phyloP scores from a whole-genome alignment of 2,888 invertebrate species.

The Nineta flava region DNA sequence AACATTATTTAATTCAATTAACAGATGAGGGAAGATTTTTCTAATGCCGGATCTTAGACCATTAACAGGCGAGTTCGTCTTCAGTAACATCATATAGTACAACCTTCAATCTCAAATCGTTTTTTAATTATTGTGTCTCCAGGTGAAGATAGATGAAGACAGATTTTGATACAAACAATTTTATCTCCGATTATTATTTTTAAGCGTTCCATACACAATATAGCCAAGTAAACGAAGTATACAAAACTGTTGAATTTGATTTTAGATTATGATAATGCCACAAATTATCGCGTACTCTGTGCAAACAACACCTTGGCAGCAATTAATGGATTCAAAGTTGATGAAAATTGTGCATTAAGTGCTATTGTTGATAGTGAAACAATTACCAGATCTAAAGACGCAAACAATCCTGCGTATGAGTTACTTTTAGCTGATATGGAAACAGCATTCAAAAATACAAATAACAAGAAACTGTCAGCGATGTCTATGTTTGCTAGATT shows the following conservation, averaged over 20 bases:
- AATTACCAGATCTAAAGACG: conserved; percentile 27
- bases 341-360: conserved; percentile 37
- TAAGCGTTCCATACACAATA: background rate
- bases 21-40: too few relatives aligned
- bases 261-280: conserved; percentile 22
- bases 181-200: too few relatives aligned
- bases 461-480: conserved; percentile 25
- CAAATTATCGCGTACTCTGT: conserved; percentile 37
- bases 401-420: conserved; percentile 18
- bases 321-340: conserved; percentile 32
- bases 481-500: conserved; percentile 42
- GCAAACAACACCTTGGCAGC: conserved; percentile 39
- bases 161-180: too few relatives aligned
- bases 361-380: conserved; percentile 45
- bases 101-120: too few relatives aligned
- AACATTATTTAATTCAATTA: too few relatives aligned
- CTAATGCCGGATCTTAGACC: too few relatives aligned
- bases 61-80: too few relatives aligned
- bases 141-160: background rate
- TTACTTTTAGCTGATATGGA: conserved; percentile 20
- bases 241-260: background rate
- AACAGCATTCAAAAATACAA: conserved; percentile 18
- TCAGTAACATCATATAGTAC: too few relatives aligned
- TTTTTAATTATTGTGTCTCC: too few relatives aligned
- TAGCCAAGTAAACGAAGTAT: background rate